Evolutionary conservation across 35 echinoderm and acorn worm genomes (phyloP).

Genomic region (Lytechinus pictus): DNA sequence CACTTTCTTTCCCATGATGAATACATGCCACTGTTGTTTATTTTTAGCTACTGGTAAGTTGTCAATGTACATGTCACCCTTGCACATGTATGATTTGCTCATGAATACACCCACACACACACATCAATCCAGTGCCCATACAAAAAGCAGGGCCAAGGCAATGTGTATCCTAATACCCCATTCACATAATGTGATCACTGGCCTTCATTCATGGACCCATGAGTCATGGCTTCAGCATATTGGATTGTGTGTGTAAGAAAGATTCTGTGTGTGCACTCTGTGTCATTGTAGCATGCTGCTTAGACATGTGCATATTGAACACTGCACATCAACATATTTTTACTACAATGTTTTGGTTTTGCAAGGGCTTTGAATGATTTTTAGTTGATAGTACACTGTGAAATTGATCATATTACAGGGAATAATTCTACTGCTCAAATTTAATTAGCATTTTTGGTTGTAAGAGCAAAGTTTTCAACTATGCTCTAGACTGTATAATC

Average conservation of each 20-base stretch:
- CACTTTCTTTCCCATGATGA: too few species aligned
- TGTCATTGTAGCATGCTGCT: background rate
- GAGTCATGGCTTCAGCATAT: conserved; percentile 21
- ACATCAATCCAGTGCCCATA: background rate
- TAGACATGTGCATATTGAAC: background rate
- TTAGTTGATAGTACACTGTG: too few species aligned
- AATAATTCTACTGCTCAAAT: too few species aligned
- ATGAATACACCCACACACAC: background rate
- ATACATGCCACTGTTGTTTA: too few species aligned
- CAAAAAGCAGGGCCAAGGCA: background rate
- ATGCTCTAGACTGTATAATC: too few species aligned
- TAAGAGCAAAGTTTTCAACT: too few species aligned
- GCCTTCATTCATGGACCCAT: conserved; percentile 16
- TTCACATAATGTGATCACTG: conserved; percentile 46
- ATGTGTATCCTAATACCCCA: background rate
- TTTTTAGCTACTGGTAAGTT: too few species aligned
- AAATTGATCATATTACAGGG: too few species aligned
- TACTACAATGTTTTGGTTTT: background rate
- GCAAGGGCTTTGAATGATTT: background rate
- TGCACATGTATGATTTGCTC: too few species aligned
- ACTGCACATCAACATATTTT: background rate
- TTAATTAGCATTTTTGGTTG: too few species aligned
- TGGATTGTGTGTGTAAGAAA: background rate
- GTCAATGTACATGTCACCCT: too few species aligned
- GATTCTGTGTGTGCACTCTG: background rate